phyloP scores from a whole-genome alignment of 2,888 invertebrate species.

The Dendrolimus houi region DNA sequence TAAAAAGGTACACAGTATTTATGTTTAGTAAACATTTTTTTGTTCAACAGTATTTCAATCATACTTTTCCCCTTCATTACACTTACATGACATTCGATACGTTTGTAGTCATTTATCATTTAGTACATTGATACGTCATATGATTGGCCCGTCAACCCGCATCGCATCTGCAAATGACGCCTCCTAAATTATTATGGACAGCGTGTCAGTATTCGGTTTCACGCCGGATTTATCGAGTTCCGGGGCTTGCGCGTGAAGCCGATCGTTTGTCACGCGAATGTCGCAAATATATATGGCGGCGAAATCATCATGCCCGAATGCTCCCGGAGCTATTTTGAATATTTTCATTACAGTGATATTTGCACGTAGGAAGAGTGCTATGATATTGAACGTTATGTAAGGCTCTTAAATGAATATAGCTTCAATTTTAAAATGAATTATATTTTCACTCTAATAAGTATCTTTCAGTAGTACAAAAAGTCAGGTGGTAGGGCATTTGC shows the following conservation, averaged over 20 bases:
- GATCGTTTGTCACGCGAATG: background rate
- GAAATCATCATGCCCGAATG: background rate
- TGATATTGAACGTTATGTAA: too few relatives aligned
- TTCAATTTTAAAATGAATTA: too few relatives aligned
- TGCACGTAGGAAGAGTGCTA: background rate
- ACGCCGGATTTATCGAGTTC: background rate
- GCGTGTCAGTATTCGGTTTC: background rate
- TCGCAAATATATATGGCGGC: background rate
- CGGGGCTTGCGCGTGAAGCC: slow-evolving; percentile 3
- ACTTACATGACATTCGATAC: too few relatives aligned
- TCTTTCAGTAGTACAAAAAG: too few relatives aligned
- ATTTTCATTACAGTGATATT: background rate
- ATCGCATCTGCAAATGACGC: background rate
- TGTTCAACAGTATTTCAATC: too few relatives aligned
- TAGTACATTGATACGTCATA: background rate
- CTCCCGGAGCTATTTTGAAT: background rate
- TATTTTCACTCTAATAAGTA: too few relatives aligned
- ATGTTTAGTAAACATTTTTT: too few relatives aligned
- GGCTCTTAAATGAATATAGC: too few relatives aligned
- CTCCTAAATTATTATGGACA: background rate
- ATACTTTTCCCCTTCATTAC: too few relatives aligned
- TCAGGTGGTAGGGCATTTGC: too few relatives aligned
- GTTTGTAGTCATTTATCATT: background rate
- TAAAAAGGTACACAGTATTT: too few relatives aligned
- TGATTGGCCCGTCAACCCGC: background rate